Evolutionary conservation across 2,888 invertebrate genomes (phyloP).

Genomic region (Nomada fabriciana): DNA sequence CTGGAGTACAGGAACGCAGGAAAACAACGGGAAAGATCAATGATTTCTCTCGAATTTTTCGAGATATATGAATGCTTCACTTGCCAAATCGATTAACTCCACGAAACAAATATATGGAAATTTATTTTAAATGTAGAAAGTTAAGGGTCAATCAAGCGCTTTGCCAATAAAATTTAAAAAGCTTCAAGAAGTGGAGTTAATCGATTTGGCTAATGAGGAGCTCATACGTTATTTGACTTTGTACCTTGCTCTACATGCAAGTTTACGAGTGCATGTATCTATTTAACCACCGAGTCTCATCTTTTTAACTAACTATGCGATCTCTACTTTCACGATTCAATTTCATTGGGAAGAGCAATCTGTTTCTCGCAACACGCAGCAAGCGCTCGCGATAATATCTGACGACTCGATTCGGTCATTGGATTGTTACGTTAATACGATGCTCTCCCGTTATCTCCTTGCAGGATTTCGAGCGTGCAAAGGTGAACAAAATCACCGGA

Average conservation of each 20-base stretch:
- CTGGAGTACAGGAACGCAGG: not conserved
- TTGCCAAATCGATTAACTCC: too few relatives aligned
- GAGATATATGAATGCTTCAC: too few relatives aligned
- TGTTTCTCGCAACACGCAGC: slow-evolving; percentile 42
- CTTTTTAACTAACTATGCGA: not conserved
- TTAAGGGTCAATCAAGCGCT: too few relatives aligned
- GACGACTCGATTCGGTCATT: slow-evolving; percentile 41
- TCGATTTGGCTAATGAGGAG: too few relatives aligned
- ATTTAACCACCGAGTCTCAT: slow-evolving; percentile 12
- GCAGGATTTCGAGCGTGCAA: slow-evolving; percentile 20
- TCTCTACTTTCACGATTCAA: slow-evolving; percentile 50
- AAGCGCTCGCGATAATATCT: slow-evolving; percentile 47
- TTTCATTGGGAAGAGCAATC: slow-evolving; percentile 51
- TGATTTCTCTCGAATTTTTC: not conserved
- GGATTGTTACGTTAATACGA: slow-evolving; percentile 46
- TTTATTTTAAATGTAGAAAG: too few relatives aligned
- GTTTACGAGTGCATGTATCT: slow-evolving; percentile 2
- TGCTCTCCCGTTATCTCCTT: not conserved
- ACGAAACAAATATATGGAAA: too few relatives aligned
- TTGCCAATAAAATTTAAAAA: too few relatives aligned
- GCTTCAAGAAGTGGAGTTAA: too few relatives aligned
- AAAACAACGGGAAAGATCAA: not conserved
- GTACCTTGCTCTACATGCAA: not conserved
- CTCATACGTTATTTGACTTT: too few relatives aligned
- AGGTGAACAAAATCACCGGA: slow-evolving; percentile 35